Evolutionary conservation across 2,113 vertebrate species (phyloP), one percentile per base, ranked within the genome.

Genomic region (Callopanchax toddi): DNA sequence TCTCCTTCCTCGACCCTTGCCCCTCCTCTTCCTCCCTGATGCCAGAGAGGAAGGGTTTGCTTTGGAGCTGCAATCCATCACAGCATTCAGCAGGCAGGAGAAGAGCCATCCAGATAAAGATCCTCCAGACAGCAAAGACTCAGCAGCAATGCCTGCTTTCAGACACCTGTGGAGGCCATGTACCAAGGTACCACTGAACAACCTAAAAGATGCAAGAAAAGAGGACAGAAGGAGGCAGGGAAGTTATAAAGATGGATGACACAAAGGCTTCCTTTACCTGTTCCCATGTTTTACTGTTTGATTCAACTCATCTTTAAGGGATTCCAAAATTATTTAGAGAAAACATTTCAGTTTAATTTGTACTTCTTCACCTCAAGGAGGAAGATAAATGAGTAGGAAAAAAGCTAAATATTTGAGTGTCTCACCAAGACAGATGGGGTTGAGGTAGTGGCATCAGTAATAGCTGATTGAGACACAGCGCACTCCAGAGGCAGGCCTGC

Each of bases 401-500:
- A n/a, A n/a, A n/a, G n/a, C n/a, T n/a, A n/a, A n/a, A 6, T 26
- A 26, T 26, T 2, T n/a, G 1, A 20, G 45, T 39, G 45, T 36
- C 91, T 83, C 93, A 98, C 97, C 93, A 89, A 62, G 92, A 89
- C 15, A 95, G 73, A 45, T 91, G 87, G 55, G 94, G 94, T 60
- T 95, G 93, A 17, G 86, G 76, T 29, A 98, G 79, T 4, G 95
- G 96, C 18, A 73, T 70, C 67, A 91, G 80, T 15, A 99, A 82
- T 5, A 98, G 89, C 86, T 96, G 95, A 85, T 97, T 97, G 64
- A 98, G 93, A 71, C 92, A 92, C 37, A 94, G 37, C 37, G 89
- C 91, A 67, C 92, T 94, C 92, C 94, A 94, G 62, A 98, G 89
- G 62, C 96, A 98, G 74, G 94, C 92, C 79, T 97, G 97, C 97